A percentile compares a stretch with the other conserved stretches of the same genome.
Conservation (phyloP, 2,888 invertebrate genomes). For the Philaethria dido region DNA sequence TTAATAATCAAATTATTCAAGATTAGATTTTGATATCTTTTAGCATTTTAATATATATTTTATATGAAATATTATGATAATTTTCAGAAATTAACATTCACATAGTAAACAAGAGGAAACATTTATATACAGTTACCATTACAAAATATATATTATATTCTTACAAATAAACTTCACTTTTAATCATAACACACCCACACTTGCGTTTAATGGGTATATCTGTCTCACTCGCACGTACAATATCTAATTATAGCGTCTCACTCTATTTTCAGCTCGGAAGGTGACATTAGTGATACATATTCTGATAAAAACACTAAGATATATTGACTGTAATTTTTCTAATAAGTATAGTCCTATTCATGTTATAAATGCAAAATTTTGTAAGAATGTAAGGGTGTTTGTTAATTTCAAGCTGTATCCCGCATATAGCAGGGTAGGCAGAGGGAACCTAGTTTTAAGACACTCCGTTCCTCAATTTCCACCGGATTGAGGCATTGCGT, state of each 20-base stretch:
- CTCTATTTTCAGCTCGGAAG: slow-evolving; percentile 62
- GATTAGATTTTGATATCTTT: no score
- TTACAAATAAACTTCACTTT: slow-evolving; percentile 25
- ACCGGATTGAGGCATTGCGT: no score
- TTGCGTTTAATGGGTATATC: slow-evolving; percentile 34
- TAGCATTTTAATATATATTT: neutral
- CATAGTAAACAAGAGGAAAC: neutral
- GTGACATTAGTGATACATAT: slow-evolving; percentile 55
- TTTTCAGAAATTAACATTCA: neutral
- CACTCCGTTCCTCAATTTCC: no score
- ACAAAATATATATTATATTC: slow-evolving; percentile 12
- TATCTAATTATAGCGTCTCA: slow-evolving; percentile 58
- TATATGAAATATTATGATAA: neutral
- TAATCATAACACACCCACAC: slow-evolving; percentile 16
- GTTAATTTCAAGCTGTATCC: no score
- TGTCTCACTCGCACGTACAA: slow-evolving; percentile 51
- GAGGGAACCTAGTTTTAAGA: no score
- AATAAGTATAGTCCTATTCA: neutral
- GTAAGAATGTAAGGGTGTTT: no score
- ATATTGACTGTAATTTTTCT: neutral
- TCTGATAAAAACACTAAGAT: slow-evolving; percentile 14
- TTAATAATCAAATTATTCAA: no score
- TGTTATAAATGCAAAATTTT: no score
- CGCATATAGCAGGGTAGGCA: no score
- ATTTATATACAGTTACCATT: neutral